Evolutionary conservation across 2,113 vertebrate species (phyloP).

Genomic region (Anolis sagrei): DNA sequence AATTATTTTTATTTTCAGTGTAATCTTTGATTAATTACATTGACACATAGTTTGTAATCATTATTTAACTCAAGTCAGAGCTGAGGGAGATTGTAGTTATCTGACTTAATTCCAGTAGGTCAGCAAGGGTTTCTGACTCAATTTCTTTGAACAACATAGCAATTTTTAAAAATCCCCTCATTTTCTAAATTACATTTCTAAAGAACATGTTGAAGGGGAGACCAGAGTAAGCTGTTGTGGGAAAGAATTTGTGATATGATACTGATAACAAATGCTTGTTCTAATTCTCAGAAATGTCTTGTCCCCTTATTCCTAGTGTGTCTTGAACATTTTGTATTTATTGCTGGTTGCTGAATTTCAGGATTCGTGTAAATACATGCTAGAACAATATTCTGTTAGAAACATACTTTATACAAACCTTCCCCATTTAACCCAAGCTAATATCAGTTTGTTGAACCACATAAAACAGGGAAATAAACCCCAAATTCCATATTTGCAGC

Average conservation of each 20-base stretch:
- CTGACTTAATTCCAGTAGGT: background rate
- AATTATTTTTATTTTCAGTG: background rate
- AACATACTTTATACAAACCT: too few relatives aligned
- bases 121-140: background rate
- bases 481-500: too few relatives aligned
- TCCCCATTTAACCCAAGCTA: too few relatives aligned
- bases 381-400: too few relatives aligned
- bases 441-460: too few relatives aligned
- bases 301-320: too few relatives aligned
- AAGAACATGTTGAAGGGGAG: background rate
- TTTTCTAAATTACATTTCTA: background rate
- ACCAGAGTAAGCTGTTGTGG: background rate
- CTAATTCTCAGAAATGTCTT: background rate
- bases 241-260: background rate
- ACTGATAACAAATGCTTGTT: background rate
- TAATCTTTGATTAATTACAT: slow-evolving; percentile 1
- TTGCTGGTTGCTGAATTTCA: too few relatives aligned
- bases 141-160: background rate
- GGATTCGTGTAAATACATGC: too few relatives aligned
- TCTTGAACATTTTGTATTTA: too few relatives aligned
- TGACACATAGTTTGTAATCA: background rate
- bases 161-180: background rate
- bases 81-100: background rate
- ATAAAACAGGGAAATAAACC: too few relatives aligned
- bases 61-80: background rate